A percentile compares a stretch with the other conserved stretches of the same genome.
phyloP scores from a whole-genome alignment of 2,888 invertebrate genomes.

The Celastrina argiolus region DNA sequence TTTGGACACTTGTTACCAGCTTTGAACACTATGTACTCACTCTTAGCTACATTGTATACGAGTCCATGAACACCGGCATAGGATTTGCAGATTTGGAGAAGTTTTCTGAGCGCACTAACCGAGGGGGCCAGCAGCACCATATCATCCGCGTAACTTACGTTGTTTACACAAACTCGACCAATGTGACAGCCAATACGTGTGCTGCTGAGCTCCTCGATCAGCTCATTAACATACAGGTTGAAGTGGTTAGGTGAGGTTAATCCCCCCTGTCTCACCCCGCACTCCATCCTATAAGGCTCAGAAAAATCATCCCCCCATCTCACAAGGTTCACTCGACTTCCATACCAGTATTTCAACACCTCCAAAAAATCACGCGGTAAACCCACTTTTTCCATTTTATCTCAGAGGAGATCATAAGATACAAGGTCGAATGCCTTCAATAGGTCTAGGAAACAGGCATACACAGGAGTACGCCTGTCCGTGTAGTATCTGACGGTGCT shows the following conservation, averaged over 20 bases:
- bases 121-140: too few species aligned
- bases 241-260: neutral
- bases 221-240: neutral
- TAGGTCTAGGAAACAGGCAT: slow-evolving; percentile 24
- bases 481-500: slow-evolving; percentile 23
- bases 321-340: neutral
- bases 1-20: too few species aligned
- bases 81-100: too few species aligned
- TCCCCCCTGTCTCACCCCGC: neutral
- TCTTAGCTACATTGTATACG: too few species aligned
- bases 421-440: slow-evolving; percentile 22
- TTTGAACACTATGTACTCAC: too few species aligned
- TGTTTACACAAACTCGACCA: neutral
- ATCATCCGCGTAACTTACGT: neutral
- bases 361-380: neutral
- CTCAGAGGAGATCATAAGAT: slow-evolving; percentile 17
- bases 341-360: slow-evolving; percentile 11
- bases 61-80: too few species aligned
- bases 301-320: neutral
- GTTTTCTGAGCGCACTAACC: too few species aligned
- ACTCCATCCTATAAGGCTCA: neutral
- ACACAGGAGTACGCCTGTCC: neutral
- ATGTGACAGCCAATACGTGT: neutral
- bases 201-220: neutral
- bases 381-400: slow-evolving; percentile 4